Evolutionary conservation across 2,888 invertebrate species (phyloP).

Genomic region (Acanthosoma haemorrhoidale): DNA sequence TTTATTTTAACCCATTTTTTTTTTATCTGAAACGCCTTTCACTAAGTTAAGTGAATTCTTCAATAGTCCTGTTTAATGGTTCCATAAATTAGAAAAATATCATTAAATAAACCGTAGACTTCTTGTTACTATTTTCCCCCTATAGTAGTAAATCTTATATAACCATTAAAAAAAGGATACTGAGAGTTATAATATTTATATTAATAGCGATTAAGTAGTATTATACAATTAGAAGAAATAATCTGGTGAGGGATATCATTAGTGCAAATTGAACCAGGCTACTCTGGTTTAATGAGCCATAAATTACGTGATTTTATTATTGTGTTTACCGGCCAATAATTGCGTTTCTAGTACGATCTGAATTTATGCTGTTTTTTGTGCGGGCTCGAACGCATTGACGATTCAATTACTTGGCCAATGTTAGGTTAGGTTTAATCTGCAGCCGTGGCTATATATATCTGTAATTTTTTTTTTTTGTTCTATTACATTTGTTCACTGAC

Average conservation of each 20-base stretch:
- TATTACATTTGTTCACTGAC: too few relatives aligned
- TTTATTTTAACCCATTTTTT: neutral
- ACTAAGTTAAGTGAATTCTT: neutral
- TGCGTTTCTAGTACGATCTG: neutral
- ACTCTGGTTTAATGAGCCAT: conserved; percentile 4
- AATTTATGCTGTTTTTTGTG: neutral
- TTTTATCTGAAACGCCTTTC: neutral
- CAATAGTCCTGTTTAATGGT: neutral
- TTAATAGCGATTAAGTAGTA: neutral
- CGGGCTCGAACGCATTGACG: neutral
- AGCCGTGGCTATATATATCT: too few relatives aligned
- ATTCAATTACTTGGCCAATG: too few relatives aligned
- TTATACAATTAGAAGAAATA: neutral
- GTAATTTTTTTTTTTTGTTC: too few relatives aligned
- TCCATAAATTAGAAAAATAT: neutral
- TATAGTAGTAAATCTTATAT: neutral
- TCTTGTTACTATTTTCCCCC: neutral
- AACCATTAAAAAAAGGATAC: neutral
- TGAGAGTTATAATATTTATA: neutral
- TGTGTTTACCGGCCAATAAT: neutral
- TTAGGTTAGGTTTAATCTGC: too few relatives aligned
- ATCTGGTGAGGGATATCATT: neutral
- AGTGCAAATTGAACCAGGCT: neutral
- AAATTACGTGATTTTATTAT: neutral
- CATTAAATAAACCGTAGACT: neutral